These are phyloP conservation scores for Branchipolynoe longqiensis DNA, from an alignment of 2,888 invertebrate species.

Conservation along the genomic window DNA sequence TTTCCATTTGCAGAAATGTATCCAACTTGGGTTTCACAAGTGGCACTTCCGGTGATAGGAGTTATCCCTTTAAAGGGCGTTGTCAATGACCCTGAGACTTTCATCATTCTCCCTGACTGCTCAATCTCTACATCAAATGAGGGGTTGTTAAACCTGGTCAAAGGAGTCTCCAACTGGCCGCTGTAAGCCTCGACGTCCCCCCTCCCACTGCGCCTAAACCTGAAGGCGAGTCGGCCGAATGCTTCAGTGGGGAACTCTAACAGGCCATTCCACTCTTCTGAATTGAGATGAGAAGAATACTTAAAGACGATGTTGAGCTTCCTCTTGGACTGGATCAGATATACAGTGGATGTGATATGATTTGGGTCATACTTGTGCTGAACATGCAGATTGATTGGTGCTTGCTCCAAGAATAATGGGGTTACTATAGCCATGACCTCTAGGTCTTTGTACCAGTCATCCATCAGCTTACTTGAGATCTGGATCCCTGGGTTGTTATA, in stretches of 20 bases:
- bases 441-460: constrained; percentile 12
- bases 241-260: not conserved
- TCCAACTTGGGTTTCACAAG: not conserved
- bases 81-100: constrained; percentile 2
- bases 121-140: constrained; percentile 30
- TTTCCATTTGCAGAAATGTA: not conserved
- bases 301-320: not conserved
- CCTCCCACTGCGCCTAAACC: not conserved
- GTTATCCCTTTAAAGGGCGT: constrained; percentile 6
- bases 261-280: not conserved
- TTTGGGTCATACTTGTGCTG: constrained; percentile 5
- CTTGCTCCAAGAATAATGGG: not conserved
- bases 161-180: constrained; percentile 1
- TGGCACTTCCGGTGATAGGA: not conserved
- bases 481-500: not conserved
- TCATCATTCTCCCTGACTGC: not conserved
- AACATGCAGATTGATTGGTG: constrained; percentile 12
- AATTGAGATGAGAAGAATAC: not conserved
- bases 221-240: not conserved
- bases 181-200: not conserved
- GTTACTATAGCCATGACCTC: constrained; percentile 4
- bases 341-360: not conserved
- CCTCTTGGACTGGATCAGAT: not conserved
- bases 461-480: not conserved
- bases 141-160: not conserved